Evolutionary conservation across 2,797 vertebrate species (phyloP), one percentile per base, ranked within the genome.

Genomic region (Heterohyrax brucei): DNA sequence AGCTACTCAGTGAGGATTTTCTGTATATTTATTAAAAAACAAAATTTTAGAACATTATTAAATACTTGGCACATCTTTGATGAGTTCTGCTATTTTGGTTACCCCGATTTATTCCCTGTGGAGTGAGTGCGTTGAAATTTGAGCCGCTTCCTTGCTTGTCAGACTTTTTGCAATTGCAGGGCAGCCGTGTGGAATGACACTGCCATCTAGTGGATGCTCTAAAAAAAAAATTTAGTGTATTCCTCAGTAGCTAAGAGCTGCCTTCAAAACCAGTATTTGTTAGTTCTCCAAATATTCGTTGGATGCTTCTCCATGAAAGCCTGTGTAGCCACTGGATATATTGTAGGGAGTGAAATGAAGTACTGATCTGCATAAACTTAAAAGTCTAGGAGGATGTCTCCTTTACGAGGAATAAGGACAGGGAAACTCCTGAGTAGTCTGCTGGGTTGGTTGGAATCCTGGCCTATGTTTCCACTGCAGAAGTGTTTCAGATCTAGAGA

Each of bases 141-240:
- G 33, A 91, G 64, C 4, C 46, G 18, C 18, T 91, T 10, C 26
- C 13, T 24, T 19, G 28, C 14, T 72, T 28, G 21, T 19, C 7
- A 10, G 5, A 76, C 10, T 18, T 6, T 14, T 6, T 14, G 66
- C 62, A 9, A 30, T 93, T 59, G 46, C 3, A 9, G 24, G 7
- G 46, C 81, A 53, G 46, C 24, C 24, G n/a, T 28, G 19, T 96
- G 91, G 91, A 64, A 61, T 61, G 21, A 85, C 33, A 89, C 89
- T 97, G 97, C 97, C 97, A 95, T 91, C 97, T 97, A 96, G 96
- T 96, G 97, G 96, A 68, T 75, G 13, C 12, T 18, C 79, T 81
- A 5, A 6, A 68, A 77, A 77, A 68, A 22, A 77, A 77, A 68
- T 19, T 21, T 46, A 28, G 0, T 33, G 2, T 78, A 26, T 79